Conservation (phyloP, 2,888 invertebrate genomes). For the Caprella mutica region DNA sequence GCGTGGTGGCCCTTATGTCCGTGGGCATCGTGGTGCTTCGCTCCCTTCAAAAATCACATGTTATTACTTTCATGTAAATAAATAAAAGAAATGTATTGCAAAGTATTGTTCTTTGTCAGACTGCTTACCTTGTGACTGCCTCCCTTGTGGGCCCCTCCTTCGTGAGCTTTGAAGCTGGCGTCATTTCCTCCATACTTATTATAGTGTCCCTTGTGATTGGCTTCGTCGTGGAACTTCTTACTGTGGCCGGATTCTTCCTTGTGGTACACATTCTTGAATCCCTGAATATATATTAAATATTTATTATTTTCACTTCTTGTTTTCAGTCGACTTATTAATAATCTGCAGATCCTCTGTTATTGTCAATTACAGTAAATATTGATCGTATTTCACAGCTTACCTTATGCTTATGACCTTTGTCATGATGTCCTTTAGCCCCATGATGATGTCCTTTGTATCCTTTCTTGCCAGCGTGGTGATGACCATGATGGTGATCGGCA, state of each 20-base stretch:
- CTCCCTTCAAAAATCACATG: neutral
- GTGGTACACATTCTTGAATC: conserved; percentile 73
- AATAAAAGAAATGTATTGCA: conserved; percentile 63
- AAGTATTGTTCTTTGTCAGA: too few relatives aligned
- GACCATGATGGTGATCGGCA: conserved; percentile 13
- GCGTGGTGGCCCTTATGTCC: conserved; percentile 13
- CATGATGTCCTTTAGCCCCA: conserved; percentile 56
- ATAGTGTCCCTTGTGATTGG: conserved; percentile 56
- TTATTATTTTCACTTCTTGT: too few relatives aligned
- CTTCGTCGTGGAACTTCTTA: conserved; percentile 64
- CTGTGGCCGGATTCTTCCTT: conserved; percentile 66
- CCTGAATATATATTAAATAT: too few relatives aligned
- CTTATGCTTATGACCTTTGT: conserved; percentile 65
- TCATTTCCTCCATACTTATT: too few relatives aligned
- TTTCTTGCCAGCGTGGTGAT: conserved; percentile 20
- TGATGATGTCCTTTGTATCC: conserved; percentile 33
- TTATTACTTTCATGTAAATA: too few relatives aligned
- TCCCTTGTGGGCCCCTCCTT: conserved; percentile 52
- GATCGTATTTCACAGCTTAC: too few relatives aligned
- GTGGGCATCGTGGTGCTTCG: conserved; percentile 6
- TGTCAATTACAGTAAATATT: too few relatives aligned
- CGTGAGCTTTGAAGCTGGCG: conserved; percentile 63
- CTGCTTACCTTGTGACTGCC: conserved; percentile 49
- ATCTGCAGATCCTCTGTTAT: too few relatives aligned
- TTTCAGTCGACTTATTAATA: too few relatives aligned